Conservation (phyloP, 2,797 vertebrate species). For the Lagocephalus sceleratus region DNA sequence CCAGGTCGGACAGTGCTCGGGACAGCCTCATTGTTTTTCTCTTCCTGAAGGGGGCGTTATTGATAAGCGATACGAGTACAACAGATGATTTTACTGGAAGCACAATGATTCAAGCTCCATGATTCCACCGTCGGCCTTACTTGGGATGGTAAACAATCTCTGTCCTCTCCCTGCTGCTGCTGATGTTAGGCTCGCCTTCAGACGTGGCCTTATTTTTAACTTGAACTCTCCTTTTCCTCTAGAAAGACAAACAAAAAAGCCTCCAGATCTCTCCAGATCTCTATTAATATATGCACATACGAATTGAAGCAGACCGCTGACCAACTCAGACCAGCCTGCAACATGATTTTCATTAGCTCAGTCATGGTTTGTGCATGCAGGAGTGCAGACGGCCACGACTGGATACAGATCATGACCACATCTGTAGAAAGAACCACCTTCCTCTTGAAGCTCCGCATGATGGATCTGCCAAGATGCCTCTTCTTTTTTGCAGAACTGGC, state of each 20-base stretch:
- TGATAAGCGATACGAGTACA: constrained; percentile 1
- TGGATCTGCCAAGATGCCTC: constrained; percentile 70
- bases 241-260: constrained; percentile 11
- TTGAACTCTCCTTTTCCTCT: constrained; percentile 85
- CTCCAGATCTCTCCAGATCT: neutral
- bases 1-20: constrained; percentile 90
- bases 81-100: neutral
- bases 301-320: neutral
- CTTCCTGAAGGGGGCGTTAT: constrained; percentile 68
- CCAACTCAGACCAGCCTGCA: no score
- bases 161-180: constrained; percentile 67
- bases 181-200: constrained; percentile 81
- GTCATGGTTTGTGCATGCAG: no score
- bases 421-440: constrained; percentile 72
- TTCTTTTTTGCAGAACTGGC: constrained; percentile 74
- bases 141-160: constrained; percentile 76
- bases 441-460: constrained; percentile 86
- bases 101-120: neutral
- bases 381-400: no score
- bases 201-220: constrained; percentile 79
- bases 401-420: neutral
- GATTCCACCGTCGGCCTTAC: constrained; percentile 46
- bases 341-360: no score
- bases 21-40: constrained; percentile 96
- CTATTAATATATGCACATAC: neutral